phyloP scores from a whole-genome alignment of 2,797 vertebrate species.

The Psittacula echo region DNA sequence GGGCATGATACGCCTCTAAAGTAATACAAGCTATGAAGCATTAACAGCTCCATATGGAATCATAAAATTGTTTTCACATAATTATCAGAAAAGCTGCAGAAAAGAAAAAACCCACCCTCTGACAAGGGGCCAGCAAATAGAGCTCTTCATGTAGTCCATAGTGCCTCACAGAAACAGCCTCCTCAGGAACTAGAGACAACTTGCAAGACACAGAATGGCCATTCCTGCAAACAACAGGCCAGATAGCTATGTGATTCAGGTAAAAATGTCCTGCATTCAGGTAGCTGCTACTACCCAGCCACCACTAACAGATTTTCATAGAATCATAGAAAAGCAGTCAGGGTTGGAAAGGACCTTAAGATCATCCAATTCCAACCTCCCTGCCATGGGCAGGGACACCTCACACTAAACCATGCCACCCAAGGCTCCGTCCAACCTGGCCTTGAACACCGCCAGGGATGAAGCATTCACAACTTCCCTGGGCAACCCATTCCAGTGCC shows the following conservation, averaged over 20 bases:
- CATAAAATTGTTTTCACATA: neutral
- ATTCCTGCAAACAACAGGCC: neutral
- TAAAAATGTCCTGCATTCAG: neutral
- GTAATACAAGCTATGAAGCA: neutral
- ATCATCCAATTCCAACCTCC: no score
- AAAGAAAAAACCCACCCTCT: neutral
- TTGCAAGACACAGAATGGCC: neutral
- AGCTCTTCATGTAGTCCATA: neutral
- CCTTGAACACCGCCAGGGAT: no score
- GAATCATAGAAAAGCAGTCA: no score
- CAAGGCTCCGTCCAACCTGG: no score
- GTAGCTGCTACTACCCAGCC: neutral
- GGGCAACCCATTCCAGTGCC: no score
- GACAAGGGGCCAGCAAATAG: neutral
- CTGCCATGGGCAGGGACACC: no score
- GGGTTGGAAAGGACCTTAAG: no score
- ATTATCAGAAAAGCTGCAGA: neutral
- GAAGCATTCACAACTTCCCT: no score
- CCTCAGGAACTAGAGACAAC: neutral
- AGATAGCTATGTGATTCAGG: neutral
- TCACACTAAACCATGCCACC: no score
- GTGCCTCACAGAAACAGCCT: neutral
- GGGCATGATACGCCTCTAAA: neutral
- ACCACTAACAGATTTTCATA: neutral
- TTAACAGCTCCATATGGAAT: neutral